phyloP scores from a whole-genome alignment of 2,797 vertebrate species.

The Tangara arthus region DNA sequence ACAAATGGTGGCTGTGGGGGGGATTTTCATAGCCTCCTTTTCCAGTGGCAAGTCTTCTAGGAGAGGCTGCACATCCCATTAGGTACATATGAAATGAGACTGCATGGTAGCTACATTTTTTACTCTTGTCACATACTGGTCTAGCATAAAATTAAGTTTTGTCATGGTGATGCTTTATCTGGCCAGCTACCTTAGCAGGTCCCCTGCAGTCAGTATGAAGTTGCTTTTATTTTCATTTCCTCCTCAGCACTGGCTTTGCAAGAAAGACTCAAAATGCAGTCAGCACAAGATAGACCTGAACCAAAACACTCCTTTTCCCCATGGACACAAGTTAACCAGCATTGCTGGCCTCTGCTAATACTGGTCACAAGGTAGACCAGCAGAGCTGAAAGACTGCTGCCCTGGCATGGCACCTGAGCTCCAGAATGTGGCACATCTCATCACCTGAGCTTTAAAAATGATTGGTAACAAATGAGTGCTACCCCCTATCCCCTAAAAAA shows the following conservation, averaged over 20 bases:
- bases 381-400: not conserved
- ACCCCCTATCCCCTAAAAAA: not conserved
- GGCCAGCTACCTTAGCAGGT: not conserved
- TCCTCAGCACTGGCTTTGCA: not conserved
- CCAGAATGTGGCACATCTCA: accelerated
- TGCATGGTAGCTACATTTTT: not conserved
- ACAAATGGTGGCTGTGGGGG: not conserved
- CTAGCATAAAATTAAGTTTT: not conserved
- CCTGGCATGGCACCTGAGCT: accelerated
- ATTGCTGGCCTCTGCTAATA: not conserved
- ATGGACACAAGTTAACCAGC: accelerated
- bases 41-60: not conserved
- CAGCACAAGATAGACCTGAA: not conserved
- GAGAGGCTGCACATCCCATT: accelerated
- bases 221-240: not conserved
- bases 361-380: not conserved
- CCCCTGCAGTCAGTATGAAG: not conserved
- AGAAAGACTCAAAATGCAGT: not conserved
- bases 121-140: not conserved
- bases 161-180: not conserved
- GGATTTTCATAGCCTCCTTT: accelerated
- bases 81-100: not conserved
- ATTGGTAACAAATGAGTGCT: not conserved
- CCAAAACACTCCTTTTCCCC: not conserved
- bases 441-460: not conserved